Evolutionary conservation across 2,888 invertebrate genomes (phyloP).

Genomic region (Microplitis manilae): DNA sequence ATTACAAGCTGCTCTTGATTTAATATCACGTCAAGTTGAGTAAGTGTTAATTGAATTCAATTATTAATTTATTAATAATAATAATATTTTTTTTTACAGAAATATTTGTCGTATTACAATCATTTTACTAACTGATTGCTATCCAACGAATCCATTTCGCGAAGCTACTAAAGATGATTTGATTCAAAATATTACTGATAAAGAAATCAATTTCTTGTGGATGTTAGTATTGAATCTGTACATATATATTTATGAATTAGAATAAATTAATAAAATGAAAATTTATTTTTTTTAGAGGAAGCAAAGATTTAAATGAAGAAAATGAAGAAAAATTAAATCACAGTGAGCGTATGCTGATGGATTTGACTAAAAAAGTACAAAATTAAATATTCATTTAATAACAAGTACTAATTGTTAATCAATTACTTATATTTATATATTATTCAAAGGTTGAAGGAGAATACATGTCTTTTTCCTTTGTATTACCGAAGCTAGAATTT

Average conservation of each 20-base stretch:
- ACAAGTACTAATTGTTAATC: not conserved
- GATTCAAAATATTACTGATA: not conserved
- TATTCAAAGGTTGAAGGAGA: slow-evolving; percentile 40
- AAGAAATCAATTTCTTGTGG: slow-evolving; percentile 40
- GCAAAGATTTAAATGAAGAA: not conserved
- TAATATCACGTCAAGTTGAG: slow-evolving; percentile 13
- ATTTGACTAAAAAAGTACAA: slow-evolving; percentile 13
- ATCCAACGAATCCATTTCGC: not conserved
- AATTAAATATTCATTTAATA: not conserved
- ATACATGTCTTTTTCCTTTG: slow-evolving; percentile 39
- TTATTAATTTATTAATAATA: not conserved
- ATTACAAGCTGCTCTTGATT: slow-evolving; percentile 14
- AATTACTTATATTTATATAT: slow-evolving; percentile 15
- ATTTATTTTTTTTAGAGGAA: slow-evolving; percentile 37
- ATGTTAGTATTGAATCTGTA: slow-evolving; percentile 40
- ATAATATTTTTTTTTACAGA: slow-evolving; percentile 30
- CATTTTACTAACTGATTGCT: slow-evolving; percentile 18
- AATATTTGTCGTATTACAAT: not conserved
- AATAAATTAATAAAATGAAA: not conserved
- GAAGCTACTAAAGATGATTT: not conserved
- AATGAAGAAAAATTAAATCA: slow-evolving; percentile 42
- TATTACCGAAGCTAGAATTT: slow-evolving; percentile 40
- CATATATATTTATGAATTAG: not conserved
- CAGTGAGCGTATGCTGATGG: slow-evolving; percentile 3
- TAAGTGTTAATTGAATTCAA: not conserved